A percentile compares a stretch with the other conserved stretches of the same genome.
These are phyloP conservation scores for Cephus rjabovi DNA, from an alignment of 2,888 invertebrate species.

Conservation along the genomic window DNA sequence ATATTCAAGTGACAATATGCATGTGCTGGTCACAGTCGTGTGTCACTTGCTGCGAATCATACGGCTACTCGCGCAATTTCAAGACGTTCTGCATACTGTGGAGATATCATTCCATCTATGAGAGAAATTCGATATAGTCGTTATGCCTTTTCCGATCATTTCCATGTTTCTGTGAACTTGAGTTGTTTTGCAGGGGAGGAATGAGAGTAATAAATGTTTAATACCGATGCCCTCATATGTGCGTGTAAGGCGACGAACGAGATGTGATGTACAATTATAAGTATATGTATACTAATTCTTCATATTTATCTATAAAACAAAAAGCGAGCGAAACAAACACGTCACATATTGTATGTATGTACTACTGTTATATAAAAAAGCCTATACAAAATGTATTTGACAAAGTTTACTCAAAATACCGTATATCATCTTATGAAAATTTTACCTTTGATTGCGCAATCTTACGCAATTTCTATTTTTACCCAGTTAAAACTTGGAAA, in stretches of 20 bases:
- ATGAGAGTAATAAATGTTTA: not conserved
- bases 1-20: not conserved
- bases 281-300: conserved; percentile 25
- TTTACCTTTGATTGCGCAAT: not conserved
- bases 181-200: not conserved
- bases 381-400: not conserved
- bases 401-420: not conserved
- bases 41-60: not conserved
- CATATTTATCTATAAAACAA: conserved; percentile 26
- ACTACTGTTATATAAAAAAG: conserved; percentile 3
- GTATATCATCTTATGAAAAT: not conserved
- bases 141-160: not conserved
- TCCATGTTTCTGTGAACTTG: not conserved
- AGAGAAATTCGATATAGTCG: not conserved
- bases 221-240: not conserved
- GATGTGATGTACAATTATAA: conserved; percentile 31
- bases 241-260: not conserved
- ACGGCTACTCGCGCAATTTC: not conserved
- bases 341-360: conserved; percentile 4
- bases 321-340: conserved; percentile 1
- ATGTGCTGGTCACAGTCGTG: not conserved
- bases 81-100: not conserved
- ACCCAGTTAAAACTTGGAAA: not conserved
- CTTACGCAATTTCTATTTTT: not conserved
- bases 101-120: conserved; percentile 1